Percentiles rank a stretch among this genome's conserved stretches.
Evolutionary conservation across 2,888 invertebrate genomes (phyloP).

Genomic region (Orchesellides sinensis): DNA sequence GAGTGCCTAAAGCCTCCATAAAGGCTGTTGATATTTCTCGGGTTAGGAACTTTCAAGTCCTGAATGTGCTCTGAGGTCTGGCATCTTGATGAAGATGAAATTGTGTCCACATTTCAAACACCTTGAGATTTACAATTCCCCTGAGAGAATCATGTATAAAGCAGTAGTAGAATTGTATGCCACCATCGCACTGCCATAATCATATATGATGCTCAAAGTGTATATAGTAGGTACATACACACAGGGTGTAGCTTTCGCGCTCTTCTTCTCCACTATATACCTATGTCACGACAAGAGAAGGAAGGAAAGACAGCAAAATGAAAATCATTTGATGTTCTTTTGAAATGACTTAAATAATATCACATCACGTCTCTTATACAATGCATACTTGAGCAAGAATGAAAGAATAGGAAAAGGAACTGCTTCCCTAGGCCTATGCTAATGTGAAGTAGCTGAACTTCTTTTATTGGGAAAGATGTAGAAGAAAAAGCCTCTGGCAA

Average conservation of each 20-base stretch:
- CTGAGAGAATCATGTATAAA: conserved; percentile 34
- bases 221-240: too few relatives aligned
- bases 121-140: conserved; percentile 38
- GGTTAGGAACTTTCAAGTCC: neutral
- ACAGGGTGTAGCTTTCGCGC: too few relatives aligned
- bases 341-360: conserved; percentile 35
- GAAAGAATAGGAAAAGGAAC: too few relatives aligned
- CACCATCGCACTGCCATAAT: neutral
- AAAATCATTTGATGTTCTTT: conserved; percentile 19
- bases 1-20: neutral
- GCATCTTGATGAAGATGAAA: conserved; percentile 30
- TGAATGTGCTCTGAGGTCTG: neutral
- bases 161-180: neutral
- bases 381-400: conserved; percentile 12
- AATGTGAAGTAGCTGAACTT: too few relatives aligned
- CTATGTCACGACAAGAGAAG: too few relatives aligned
- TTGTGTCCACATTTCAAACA: conserved; percentile 34
- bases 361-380: conserved; percentile 5
- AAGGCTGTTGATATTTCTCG: neutral
- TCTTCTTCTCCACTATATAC: too few relatives aligned
- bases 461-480: too few relatives aligned
- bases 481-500: neutral
- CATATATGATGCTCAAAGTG: neutral
- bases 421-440: too few relatives aligned
- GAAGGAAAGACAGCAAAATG: neutral